Percentiles rank a stretch among this genome's conserved stretches.
phyloP scores from a whole-genome alignment of 2,888 invertebrate genomes.

The Agonopterix heracliana region DNA sequence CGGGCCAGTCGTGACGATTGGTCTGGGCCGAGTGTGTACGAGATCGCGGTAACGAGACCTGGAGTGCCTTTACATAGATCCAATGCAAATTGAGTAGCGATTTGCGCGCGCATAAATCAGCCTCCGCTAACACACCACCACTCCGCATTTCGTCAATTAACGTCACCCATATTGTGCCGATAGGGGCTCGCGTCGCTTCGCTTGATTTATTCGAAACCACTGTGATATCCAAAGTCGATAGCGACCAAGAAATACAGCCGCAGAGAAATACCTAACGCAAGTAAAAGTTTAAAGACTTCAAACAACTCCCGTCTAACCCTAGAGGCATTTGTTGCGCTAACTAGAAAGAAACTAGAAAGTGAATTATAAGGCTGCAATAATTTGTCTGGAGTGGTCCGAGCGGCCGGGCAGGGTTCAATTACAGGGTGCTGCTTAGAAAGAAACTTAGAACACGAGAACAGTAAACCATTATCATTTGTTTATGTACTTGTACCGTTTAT shows the following conservation, averaged over 20 bases:
- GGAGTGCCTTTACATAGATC: conserved; percentile 59
- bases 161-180: conserved; percentile 44
- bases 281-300: conserved; percentile 22
- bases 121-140: conserved; percentile 31
- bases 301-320: conserved; percentile 23
- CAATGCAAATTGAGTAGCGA: conserved; percentile 62
- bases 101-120: conserved; percentile 54
- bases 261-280: conserved; percentile 10
- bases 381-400: conserved; percentile 37
- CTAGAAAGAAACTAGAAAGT: conserved; percentile 59
- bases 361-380: conserved; percentile 45
- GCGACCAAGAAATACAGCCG: conserved; percentile 7
- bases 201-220: conserved; percentile 31
- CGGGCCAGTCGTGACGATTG: conserved; percentile 48
- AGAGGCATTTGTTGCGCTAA: conserved; percentile 31
- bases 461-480: conserved; percentile 30
- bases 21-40: conserved; percentile 31
- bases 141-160: conserved; percentile 58
- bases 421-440: conserved; percentile 35
- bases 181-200: conserved; percentile 29
- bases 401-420: conserved; percentile 37
- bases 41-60: conserved; percentile 50
- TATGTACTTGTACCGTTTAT: conserved; percentile 23
- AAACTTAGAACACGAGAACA: conserved; percentile 27
- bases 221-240: conserved; percentile 22